A percentile compares a stretch with the other conserved stretches of the same genome.
These are phyloP conservation scores for Norana najaformis DNA, from an alignment of 2,888 invertebrate species.

Conservation along the genomic window DNA sequence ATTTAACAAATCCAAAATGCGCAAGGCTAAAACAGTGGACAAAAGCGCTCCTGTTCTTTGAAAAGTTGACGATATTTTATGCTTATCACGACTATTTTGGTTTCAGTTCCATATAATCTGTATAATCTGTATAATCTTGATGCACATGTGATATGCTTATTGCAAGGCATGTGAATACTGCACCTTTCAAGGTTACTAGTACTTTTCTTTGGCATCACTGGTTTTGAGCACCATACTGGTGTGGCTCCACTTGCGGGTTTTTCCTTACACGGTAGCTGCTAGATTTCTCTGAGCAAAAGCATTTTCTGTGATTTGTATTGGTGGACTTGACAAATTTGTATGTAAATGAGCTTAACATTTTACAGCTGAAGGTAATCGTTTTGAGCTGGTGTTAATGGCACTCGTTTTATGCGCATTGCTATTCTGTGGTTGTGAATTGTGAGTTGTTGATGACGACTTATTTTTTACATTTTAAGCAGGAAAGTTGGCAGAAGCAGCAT, in stretches of 20 bases:
- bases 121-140: background rate
- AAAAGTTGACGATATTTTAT: background rate
- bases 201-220: background rate
- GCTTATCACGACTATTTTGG: background rate
- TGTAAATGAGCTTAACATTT: background rate
- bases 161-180: background rate
- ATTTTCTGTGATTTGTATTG: background rate
- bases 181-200: background rate
- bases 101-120: background rate
- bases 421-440: background rate
- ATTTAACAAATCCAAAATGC: slow-evolving; percentile 3
- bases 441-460: background rate
- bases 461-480: background rate
- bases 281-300: background rate
- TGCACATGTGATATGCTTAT: background rate
- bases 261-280: background rate
- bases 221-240: background rate
- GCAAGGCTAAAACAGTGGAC: slow-evolving; percentile 2
- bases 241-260: background rate
- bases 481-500: no score
- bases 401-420: background rate
- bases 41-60: background rate
- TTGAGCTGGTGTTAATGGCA: background rate
- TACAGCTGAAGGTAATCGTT: background rate
- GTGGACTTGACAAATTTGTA: background rate